These are phyloP conservation scores for Pinctada fucata DNA, from an alignment of 2,888 invertebrate species.

Conservation along the genomic window DNA sequence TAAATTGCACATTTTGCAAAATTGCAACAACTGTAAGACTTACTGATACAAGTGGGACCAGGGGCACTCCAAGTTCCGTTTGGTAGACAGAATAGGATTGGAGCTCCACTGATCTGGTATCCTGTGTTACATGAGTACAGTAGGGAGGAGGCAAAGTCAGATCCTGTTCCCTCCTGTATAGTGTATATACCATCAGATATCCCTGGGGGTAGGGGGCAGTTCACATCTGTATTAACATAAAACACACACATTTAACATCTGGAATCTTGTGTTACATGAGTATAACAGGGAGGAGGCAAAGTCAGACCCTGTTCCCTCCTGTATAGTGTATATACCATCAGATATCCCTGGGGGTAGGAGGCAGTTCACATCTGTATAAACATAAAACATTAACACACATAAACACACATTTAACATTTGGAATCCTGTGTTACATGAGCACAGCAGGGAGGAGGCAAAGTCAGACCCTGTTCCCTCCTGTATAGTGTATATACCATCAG, in stretches of 20 bases:
- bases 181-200: neutral
- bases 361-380: conserved; percentile 11
- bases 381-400: no score
- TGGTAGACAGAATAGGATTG: conserved; percentile 39
- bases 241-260: conserved; percentile 12
- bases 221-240: neutral
- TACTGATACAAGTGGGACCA: conserved; percentile 46
- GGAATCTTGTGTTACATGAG: conserved; percentile 43
- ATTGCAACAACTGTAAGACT: conserved; percentile 5
- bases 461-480: conserved; percentile 25
- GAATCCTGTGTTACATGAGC: conserved; percentile 44
- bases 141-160: conserved; percentile 28
- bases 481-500: neutral
- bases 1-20: no score
- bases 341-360: neutral
- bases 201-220: conserved; percentile 1
- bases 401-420: conserved; percentile 31
- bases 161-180: conserved; percentile 26
- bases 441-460: conserved; percentile 35
- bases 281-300: conserved; percentile 37
- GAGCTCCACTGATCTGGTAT: conserved; percentile 41
- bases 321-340: neutral
- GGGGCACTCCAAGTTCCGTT: conserved; percentile 39
- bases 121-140: conserved; percentile 45
- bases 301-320: conserved; percentile 21